Conservation (phyloP, 1,140 invertebrate genomes). For the Diabrotica virgifera region DNA sequence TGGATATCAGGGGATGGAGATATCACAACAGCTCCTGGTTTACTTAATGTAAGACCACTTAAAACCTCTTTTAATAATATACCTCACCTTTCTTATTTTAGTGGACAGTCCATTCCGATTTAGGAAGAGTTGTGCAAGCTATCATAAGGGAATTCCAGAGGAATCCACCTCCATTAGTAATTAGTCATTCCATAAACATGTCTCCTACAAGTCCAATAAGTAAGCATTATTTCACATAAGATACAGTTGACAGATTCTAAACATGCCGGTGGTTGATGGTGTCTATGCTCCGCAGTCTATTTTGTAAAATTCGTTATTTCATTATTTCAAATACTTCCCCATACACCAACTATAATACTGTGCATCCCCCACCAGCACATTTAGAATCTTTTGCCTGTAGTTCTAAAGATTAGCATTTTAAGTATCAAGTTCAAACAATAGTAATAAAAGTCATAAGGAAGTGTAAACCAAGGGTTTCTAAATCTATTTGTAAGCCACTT, state of each 20-base stretch:
- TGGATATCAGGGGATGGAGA: slow-evolving; percentile 66
- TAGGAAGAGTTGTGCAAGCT: slow-evolving; percentile 73
- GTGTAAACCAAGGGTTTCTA: too few species aligned
- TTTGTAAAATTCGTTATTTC: too few species aligned
- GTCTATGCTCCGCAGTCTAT: too few species aligned
- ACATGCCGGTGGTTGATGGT: too few species aligned
- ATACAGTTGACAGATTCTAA: not conserved
- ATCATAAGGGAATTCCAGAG: slow-evolving; percentile 74
- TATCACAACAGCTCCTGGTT: slow-evolving; percentile 66
- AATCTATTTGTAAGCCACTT: too few species aligned
- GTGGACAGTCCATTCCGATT: slow-evolving; percentile 73
- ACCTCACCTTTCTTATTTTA: slow-evolving; percentile 41
- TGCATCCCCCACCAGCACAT: too few species aligned
- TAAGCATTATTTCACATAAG: slow-evolving; percentile 20
- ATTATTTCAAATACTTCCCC: too few species aligned
- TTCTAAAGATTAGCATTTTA: too few species aligned
- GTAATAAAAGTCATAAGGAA: too few species aligned
- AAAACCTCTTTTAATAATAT: not conserved
- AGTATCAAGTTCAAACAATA: too few species aligned
- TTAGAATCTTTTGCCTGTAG: too few species aligned
- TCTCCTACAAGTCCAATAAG: slow-evolving; percentile 45
- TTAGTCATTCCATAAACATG: slow-evolving; percentile 42
- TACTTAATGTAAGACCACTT: slow-evolving; percentile 60
- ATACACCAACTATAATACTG: too few species aligned
- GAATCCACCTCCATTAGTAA: slow-evolving; percentile 55